Evolutionary conservation across 1,140 invertebrate species (phyloP).

Genomic region (Lepidurus apus): DNA sequence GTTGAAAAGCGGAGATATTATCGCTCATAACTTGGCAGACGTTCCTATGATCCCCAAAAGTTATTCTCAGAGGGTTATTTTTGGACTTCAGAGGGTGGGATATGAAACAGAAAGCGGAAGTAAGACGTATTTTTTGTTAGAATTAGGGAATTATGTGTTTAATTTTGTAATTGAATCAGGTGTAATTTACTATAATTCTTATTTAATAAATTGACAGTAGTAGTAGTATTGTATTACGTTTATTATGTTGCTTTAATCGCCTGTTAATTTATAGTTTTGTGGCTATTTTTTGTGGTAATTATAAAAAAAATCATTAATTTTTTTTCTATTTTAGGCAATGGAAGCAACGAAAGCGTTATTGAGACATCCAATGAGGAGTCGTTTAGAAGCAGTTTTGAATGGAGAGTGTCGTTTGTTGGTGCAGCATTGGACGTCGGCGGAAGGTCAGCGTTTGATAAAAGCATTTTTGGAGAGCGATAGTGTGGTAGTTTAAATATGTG

Average conservation of each 20-base stretch:
- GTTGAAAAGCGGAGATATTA: not conserved
- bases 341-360: slow-evolving; percentile 55
- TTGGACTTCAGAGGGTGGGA: not conserved
- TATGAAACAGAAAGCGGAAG: not conserved
- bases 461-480: slow-evolving; percentile 23
- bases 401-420: slow-evolving; percentile 55
- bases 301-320: too few relatives aligned
- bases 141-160: too few relatives aligned
- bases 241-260: too few relatives aligned
- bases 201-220: too few relatives aligned
- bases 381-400: slow-evolving; percentile 53
- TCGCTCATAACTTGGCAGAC: not conserved
- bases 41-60: not conserved
- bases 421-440: slow-evolving; percentile 58
- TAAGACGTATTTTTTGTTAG: too few relatives aligned
- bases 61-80: not conserved
- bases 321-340: slow-evolving; percentile 52
- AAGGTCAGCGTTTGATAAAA: slow-evolving; percentile 49
- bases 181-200: too few relatives aligned
- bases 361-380: slow-evolving; percentile 49
- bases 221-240: too few relatives aligned
- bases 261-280: too few relatives aligned
- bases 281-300: not conserved
- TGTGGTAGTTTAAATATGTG: not conserved
- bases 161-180: too few relatives aligned